Base-by-base conservation (phyloP, 2,113 vertebrate genomes). In the Clarias batrachus region DNA sequence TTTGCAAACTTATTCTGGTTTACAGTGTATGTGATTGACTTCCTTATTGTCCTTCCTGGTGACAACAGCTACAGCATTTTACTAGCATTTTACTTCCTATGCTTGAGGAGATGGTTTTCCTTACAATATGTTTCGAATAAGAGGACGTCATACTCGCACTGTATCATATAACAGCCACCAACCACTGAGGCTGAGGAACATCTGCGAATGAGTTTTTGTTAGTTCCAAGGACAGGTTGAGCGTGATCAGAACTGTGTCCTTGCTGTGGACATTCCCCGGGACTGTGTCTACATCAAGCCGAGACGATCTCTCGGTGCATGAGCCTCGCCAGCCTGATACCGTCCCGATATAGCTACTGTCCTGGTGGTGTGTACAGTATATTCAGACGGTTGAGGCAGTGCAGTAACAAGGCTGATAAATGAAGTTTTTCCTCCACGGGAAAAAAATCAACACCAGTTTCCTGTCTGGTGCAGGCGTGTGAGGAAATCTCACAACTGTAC, bases 401-500 rank as follows among this genome's bases (percentile, higher is more conserved):
- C 88, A 78, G 48, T 88, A 89, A 85, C 81, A 80, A 73, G 88
- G 54, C n/a, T 85, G 90, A 84, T 89, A 84, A 90, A 91, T 90
- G 74, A 66, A 85, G 30, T 76, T 91, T 78, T 85, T 86, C 86
- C 82, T 80, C 68, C n/a, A 76, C 52, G 88, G 88, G 90, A 91
- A 85, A 88, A 86, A 91, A 57, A 65, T 83, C 88, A 87, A 89
- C 89, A 77, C 41, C 60, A 74, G 37, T 87, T 88, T 93, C 90
- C 89, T 92, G 85, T 80, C 76, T 30, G 60, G 88, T 82, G 89
- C 78, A 76, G 81, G 85, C 13, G 4, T 77, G 79, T 89, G 60
- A 85, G 80, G 54, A 80, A 13, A 84, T 84, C 86, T 65, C 30
- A 19, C 48, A 82, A 59, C 54, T 57, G 41, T 8, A 30, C n/a